phyloP scores from a whole-genome alignment of 2,888 invertebrate genomes.

The Thereva unica region DNA sequence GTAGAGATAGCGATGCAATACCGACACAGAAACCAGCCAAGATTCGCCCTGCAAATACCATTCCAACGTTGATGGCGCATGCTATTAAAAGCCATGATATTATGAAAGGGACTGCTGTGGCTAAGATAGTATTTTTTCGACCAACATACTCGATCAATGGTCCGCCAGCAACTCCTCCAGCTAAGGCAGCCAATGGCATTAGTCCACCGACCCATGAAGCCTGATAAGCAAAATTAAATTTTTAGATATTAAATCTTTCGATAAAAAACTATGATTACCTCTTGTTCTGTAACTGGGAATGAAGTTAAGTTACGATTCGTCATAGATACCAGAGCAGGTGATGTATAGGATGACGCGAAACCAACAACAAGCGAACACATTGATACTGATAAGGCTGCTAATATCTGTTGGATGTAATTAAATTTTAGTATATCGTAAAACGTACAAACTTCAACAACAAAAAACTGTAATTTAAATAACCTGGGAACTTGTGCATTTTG shows the following conservation, averaged over 20 bases:
- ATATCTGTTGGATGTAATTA: conserved; percentile 62
- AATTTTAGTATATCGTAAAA: no score
- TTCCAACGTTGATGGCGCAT: conserved; percentile 69
- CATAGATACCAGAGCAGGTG: conserved; percentile 80
- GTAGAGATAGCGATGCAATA: conserved; percentile 81
- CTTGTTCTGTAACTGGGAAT: conserved; percentile 64
- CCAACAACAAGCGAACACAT: conserved; percentile 87
- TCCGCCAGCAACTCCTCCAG: conserved; percentile 85
- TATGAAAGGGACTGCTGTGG: conserved; percentile 78
- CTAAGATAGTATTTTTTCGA: conserved; percentile 76
- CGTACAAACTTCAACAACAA: neutral
- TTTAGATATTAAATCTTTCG: conserved; percentile 17
- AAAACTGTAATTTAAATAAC: conserved; percentile 55
- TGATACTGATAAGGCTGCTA: conserved; percentile 84
- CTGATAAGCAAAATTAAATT: conserved; percentile 60
- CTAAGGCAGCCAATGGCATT: conserved; percentile 83
- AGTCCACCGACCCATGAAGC: conserved; percentile 86
- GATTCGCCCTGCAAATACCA: conserved; percentile 80
- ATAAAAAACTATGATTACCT: conserved; percentile 60
- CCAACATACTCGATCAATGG: conserved; percentile 82
- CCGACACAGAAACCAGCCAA: conserved; percentile 88
- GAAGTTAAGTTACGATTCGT: conserved; percentile 59
- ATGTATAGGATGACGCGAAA: conserved; percentile 82
- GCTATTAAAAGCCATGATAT: conserved; percentile 82
- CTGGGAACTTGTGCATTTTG: conserved; percentile 76